Conservation (phyloP, 2,888 invertebrate species). For the Anorthoa munda region DNA sequence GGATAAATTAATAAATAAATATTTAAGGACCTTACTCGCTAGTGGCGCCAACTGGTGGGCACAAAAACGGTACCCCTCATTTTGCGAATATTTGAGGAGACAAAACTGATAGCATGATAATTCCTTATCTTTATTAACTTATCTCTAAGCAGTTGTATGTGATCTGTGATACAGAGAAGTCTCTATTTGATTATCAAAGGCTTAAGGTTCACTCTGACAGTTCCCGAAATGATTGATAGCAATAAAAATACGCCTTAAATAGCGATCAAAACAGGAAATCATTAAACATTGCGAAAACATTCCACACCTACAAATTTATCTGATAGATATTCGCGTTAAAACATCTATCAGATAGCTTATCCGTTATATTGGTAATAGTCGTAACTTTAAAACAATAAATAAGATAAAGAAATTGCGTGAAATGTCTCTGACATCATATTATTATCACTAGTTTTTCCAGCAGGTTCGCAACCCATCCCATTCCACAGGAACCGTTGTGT, state of each 20-base stretch:
- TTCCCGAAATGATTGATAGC: slow-evolving; percentile 24
- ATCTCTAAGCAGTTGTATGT: not conserved
- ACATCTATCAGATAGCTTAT: slow-evolving; percentile 23
- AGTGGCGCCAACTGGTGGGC: no score
- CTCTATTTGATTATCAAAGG: not conserved
- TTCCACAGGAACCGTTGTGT: no score
- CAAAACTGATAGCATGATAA: not conserved
- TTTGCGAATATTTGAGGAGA: no score
- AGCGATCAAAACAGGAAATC: slow-evolving; percentile 27
- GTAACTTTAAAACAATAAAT: slow-evolving; percentile 28
- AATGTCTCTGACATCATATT: slow-evolving; percentile 2
- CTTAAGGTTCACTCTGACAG: not conserved
- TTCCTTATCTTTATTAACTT: not conserved
- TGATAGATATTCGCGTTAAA: slow-evolving; percentile 19
- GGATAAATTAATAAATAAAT: no score
- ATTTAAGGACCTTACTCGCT: no score
- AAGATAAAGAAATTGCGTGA: slow-evolving; percentile 8
- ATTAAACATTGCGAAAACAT: slow-evolving; percentile 19
- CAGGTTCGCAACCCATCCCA: not conserved
- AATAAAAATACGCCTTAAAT: slow-evolving; percentile 16
- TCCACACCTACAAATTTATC: slow-evolving; percentile 36
- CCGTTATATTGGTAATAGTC: slow-evolving; percentile 16
- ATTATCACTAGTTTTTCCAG: not conserved
- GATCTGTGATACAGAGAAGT: not conserved
- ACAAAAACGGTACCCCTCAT: no score